A percentile compares a stretch with the other conserved stretches of the same genome.
Conservation (phyloP, 2,888 invertebrate genomes). For the Leptinotarsa rubiginosa region DNA sequence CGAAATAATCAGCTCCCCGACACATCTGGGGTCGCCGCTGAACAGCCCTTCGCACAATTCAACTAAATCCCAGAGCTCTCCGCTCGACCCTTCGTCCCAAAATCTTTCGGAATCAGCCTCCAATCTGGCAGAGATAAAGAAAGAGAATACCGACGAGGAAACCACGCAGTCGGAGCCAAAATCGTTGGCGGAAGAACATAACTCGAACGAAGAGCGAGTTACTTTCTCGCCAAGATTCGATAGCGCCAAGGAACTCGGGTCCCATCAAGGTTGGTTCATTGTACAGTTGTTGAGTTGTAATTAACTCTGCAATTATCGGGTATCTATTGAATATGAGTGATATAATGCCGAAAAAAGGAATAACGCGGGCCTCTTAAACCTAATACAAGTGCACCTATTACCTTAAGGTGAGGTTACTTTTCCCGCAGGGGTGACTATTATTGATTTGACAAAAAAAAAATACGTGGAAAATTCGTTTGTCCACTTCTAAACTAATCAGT, state of each 20-base stretch:
- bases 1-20: slow-evolving; percentile 60
- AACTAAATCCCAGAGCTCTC: slow-evolving; percentile 19
- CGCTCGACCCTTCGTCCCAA: slow-evolving; percentile 26
- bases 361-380: too few species aligned
- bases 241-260: slow-evolving; percentile 40
- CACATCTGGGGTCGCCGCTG: slow-evolving; percentile 12
- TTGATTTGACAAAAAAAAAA: too few species aligned
- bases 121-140: slow-evolving; percentile 48
- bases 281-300: neutral
- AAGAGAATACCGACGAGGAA: slow-evolving; percentile 35
- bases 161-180: slow-evolving; percentile 18
- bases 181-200: slow-evolving; percentile 58
- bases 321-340: too few species aligned
- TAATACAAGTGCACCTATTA: too few species aligned
- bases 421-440: too few species aligned
- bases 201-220: slow-evolving; percentile 37
- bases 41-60: neutral
- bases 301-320: neutral
- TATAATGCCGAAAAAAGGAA: too few species aligned
- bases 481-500: too few species aligned
- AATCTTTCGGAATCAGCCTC: slow-evolving; percentile 24
- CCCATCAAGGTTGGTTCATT: slow-evolving; percentile 26
- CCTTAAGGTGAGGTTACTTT: too few species aligned
- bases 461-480: too few species aligned
- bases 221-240: slow-evolving; percentile 58